Evolutionary conservation across 2,888 invertebrate species (phyloP), one percentile per base, ranked within the genome.

Genomic region (Ligdia adustata): DNA sequence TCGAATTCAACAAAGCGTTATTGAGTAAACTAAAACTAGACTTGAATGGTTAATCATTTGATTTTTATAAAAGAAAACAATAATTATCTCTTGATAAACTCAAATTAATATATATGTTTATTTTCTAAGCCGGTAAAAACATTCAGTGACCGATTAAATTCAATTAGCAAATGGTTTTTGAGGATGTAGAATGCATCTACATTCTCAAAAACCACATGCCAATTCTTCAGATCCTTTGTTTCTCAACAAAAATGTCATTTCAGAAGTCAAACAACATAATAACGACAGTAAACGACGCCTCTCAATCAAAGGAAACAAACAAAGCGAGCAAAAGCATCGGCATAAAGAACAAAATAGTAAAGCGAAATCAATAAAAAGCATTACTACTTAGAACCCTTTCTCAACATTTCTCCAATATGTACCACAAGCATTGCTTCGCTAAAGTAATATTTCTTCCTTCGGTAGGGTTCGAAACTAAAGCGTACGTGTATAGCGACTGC

Each of bases 251-350:
- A 46, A 46, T 34, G 40, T 35, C 46, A 34, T 29, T 33, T 35
- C 26, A 28, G 16, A 24, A 47, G 28, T 28, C 22, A 39, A 24
- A 37, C 11, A 46, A 27, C 31, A 37, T 15, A 34, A 28, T 28
- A 39, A 27, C 29, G 14, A n/a, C n/a, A 37, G 27, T 22, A 44
- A 50, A 44, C 34, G 29, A 15, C 7, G 31, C 5, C 18, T 31
- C 28, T 51, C 50, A 45, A 51, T 51, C 50, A 51, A 51, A 45
- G 18, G 37, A 40, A 16, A 11, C 32, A 41, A 50, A 50, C 50
- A 51, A 51, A 37, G 6, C 14, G 24, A 6, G 45, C 26, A 45
- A 45, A n/a, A 35, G 45, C 45, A 37, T 45, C 45, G 38, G 15
- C 28, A 38, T 16, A 43, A 33, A 38, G 31, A 38, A 6, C 28